Evolutionary conservation across 2,113 vertebrate species (phyloP).

Genomic region (Aleadryas rufinucha): DNA sequence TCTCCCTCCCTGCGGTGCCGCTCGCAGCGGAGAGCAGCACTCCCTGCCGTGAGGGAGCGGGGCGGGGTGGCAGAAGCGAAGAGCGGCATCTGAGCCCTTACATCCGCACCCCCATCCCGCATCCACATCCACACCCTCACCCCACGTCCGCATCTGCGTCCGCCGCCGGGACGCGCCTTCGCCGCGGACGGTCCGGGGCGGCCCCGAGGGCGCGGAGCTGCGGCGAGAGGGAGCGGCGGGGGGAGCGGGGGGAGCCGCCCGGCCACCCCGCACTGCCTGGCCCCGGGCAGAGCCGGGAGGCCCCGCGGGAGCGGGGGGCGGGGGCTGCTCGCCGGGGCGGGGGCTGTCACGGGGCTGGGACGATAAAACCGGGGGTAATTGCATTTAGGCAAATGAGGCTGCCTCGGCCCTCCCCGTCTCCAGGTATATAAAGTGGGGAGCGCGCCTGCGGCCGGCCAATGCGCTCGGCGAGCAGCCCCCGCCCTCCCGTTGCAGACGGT

Average conservation of each 20-base stretch:
- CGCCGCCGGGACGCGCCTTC: neutral
- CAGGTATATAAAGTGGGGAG: conserved; percentile 72
- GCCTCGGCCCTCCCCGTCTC: conserved; percentile 43
- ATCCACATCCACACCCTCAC: neutral
- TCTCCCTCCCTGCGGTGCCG: neutral
- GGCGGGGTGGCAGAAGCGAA: accelerated
- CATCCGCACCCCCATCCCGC: neutral
- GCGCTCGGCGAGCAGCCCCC: neutral
- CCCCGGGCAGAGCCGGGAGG: neutral
- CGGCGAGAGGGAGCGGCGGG: too few species aligned
- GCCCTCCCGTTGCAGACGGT: neutral
- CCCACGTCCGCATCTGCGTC: too few species aligned
- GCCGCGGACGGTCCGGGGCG: neutral
- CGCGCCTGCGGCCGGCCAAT: neutral
- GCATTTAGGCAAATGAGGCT: conserved; percentile 61
- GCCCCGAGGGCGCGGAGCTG: neutral
- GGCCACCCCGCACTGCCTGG: too few species aligned
- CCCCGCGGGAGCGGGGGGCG: neutral
- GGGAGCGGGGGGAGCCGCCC: too few species aligned
- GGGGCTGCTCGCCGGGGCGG: conserved; percentile 32
- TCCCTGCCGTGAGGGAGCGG: too few species aligned
- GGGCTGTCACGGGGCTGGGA: conserved; percentile 30
- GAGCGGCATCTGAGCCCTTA: neutral
- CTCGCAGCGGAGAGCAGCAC: neutral
- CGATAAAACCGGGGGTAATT: conserved; percentile 63